These are phyloP conservation scores for Sorex araneus DNA, from an alignment of 2,113 vertebrate genomes.

Conservation along the genomic window DNA sequence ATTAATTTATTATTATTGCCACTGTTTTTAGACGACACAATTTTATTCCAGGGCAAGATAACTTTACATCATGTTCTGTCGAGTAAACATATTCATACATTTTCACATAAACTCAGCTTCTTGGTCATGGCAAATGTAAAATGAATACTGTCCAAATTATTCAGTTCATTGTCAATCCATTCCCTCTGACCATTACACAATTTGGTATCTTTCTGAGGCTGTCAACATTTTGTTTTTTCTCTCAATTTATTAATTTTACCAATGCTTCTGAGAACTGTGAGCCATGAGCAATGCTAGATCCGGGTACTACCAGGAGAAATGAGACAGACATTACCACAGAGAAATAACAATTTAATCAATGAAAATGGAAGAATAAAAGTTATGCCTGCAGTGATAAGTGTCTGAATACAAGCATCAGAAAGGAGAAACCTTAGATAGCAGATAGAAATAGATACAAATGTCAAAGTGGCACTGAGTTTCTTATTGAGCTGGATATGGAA, in stretches of 20 bases:
- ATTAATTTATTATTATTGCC: background rate
- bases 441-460: background rate
- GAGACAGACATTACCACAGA: background rate
- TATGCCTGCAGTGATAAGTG: background rate
- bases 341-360: background rate
- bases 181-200: background rate
- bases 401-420: background rate
- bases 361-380: background rate
- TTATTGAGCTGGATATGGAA: background rate
- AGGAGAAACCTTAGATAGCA: background rate
- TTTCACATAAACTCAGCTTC: conserved; percentile 4
- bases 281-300: background rate
- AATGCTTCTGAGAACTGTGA: conserved; percentile 16
- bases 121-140: background rate
- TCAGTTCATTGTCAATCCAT: background rate
- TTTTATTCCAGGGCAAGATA: conserved; percentile 7
- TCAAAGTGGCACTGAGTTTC: background rate
- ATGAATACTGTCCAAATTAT: background rate
- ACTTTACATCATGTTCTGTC: background rate
- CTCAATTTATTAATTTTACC: background rate
- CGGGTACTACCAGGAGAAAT: background rate
- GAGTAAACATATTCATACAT: background rate
- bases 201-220: background rate
- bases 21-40: background rate
- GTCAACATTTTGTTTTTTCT: conserved; percentile 19